Evolutionary conservation across 2,888 invertebrate genomes (phyloP).

Genomic region (Hyppa rectilinea): DNA sequence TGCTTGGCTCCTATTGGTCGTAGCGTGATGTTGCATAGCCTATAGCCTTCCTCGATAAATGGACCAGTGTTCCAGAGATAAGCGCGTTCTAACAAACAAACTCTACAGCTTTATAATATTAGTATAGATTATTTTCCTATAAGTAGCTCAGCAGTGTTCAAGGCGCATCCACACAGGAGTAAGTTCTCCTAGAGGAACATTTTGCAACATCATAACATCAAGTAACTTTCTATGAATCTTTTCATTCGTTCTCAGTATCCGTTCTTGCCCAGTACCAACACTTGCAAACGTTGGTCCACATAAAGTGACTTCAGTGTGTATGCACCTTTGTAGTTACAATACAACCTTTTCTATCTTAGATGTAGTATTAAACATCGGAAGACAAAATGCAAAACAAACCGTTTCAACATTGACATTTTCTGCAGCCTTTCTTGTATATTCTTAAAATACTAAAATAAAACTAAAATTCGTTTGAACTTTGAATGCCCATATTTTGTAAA

Average conservation of each 20-base stretch:
- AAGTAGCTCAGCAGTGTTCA: background rate
- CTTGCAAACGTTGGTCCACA: background rate
- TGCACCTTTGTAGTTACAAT: background rate
- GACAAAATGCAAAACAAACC: background rate
- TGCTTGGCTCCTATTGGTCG: too few species aligned
- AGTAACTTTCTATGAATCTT: background rate
- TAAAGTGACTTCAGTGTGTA: background rate
- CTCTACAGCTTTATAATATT: too few species aligned
- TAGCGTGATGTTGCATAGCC: too few species aligned
- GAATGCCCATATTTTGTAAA: too few species aligned
- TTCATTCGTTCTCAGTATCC: background rate
- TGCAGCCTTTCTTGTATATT: background rate
- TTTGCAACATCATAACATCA: background rate
- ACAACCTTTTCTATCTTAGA: background rate
- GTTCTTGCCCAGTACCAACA: background rate
- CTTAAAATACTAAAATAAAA: too few species aligned
- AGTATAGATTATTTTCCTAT: too few species aligned
- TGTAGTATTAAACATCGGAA: background rate
- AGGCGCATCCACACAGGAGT: background rate
- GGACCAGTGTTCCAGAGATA: too few species aligned
- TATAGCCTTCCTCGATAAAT: too few species aligned
- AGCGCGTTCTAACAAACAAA: too few species aligned
- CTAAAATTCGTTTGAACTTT: too few species aligned
- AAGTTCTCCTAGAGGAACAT: background rate
- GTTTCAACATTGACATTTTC: conserved; percentile 3